Evolutionary conservation across 35 echinoderm and acorn worm species (phyloP).

Genomic region (Ophioderma brevispina): DNA sequence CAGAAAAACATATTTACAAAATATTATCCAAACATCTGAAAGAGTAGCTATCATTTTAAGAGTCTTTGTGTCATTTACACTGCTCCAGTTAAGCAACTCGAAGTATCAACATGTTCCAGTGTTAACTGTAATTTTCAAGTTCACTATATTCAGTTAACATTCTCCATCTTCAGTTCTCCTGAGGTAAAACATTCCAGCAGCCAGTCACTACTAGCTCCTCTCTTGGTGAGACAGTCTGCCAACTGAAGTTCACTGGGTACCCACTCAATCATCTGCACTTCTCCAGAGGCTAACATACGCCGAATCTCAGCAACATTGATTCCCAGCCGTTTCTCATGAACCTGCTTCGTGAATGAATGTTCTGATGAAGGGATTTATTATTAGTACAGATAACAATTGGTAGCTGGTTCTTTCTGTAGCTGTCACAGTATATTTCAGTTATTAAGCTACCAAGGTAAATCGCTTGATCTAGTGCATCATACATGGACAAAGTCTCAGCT

Average conservation of each 20-base stretch:
- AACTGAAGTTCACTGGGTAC: conserved; percentile 2
- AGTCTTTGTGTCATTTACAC: neutral
- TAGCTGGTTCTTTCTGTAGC: neutral
- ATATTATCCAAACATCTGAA: neutral
- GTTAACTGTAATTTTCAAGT: neutral
- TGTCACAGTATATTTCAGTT: neutral
- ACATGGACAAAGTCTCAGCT: neutral
- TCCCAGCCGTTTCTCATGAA: conserved; percentile 27
- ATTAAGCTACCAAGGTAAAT: neutral
- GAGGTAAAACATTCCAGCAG: neutral
- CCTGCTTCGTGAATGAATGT: conserved; percentile 26
- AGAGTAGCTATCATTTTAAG: neutral
- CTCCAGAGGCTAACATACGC: neutral
- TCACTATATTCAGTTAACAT: neutral
- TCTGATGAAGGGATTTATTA: too few species aligned
- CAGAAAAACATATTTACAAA: neutral
- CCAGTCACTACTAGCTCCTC: neutral
- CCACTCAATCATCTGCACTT: neutral
- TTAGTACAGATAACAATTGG: conserved; percentile 23
- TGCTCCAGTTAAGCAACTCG: too few species aligned
- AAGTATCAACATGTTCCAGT: neutral
- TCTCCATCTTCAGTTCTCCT: neutral
- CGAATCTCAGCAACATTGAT: conserved; percentile 28
- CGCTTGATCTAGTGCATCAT: neutral
- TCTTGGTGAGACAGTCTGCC: conserved; percentile 25